Conservation (phyloP, 2,797 vertebrate genomes). For the Psittacula derbiana region DNA sequence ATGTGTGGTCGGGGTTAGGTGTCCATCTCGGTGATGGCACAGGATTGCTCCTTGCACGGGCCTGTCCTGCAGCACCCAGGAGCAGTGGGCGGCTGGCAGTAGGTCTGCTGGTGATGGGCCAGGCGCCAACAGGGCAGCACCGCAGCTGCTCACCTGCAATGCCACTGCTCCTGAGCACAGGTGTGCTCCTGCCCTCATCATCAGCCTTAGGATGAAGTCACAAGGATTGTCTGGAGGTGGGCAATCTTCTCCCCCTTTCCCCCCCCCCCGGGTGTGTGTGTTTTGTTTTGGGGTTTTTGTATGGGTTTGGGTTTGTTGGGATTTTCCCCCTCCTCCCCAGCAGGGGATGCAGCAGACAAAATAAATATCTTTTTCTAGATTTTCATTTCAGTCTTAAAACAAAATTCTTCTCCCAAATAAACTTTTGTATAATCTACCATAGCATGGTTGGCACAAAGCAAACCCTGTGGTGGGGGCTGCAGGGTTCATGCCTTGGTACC, state of each 20-base stretch:
- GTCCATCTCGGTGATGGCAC: fast-evolving
- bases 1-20: background rate
- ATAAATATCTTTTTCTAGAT: background rate
- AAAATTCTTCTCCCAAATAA: background rate
- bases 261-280: too few species aligned
- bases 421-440: background rate
- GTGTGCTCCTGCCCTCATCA: background rate
- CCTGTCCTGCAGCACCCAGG: too few species aligned
- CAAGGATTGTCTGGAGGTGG: background rate
- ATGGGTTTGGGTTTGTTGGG: too few species aligned
- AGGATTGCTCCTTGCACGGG: background rate
- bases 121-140: background rate
- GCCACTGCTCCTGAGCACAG: fast-evolving
- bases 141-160: fast-evolving
- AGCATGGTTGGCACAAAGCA: background rate
- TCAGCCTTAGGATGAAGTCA: fast-evolving
- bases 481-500: background rate
- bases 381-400: background rate
- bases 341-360: background rate
- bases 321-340: background rate
- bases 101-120: background rate
- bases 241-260: too few species aligned
- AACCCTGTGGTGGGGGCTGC: background rate
- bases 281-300: background rate
- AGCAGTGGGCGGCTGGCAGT: too few species aligned